A percentile compares a stretch with the other conserved stretches of the same genome.
These are phyloP conservation scores for Bradysia coprophila DNA, from an alignment of 1,140 invertebrate genomes.

Conservation along the genomic window DNA sequence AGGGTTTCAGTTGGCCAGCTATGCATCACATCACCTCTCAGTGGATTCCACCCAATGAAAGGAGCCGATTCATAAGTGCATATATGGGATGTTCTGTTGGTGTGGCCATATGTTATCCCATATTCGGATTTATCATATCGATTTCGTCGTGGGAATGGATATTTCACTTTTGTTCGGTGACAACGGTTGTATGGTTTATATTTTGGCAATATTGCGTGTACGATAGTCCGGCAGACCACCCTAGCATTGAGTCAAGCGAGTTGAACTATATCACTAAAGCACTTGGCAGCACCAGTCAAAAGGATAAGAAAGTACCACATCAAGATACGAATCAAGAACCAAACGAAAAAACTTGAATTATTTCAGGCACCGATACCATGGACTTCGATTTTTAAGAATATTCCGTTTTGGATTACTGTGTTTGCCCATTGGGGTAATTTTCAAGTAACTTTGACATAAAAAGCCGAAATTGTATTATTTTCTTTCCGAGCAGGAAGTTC, in stretches of 20 bases:
- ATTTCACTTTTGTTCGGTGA: slow-evolving; percentile 46
- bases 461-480: not conserved
- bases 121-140: slow-evolving; percentile 45
- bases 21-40: slow-evolving; percentile 64
- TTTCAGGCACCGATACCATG: slow-evolving; percentile 40
- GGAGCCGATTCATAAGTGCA: slow-evolving; percentile 50
- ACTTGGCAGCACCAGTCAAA: slow-evolving; percentile 27
- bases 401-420: slow-evolving; percentile 58
- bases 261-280: slow-evolving; percentile 35
- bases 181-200: slow-evolving; percentile 46
- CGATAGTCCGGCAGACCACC: slow-evolving; percentile 52
- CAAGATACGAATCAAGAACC: slow-evolving; percentile 3
- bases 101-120: slow-evolving; percentile 44
- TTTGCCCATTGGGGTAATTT: slow-evolving; percentile 59
- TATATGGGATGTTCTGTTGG: slow-evolving; percentile 49
- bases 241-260: slow-evolving; percentile 50
- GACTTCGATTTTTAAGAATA: slow-evolving; percentile 47
- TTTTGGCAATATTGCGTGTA: slow-evolving; percentile 41
- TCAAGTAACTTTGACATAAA: slow-evolving; percentile 40
- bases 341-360: not conserved
- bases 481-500: not conserved
- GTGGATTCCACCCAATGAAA: slow-evolving; percentile 67
- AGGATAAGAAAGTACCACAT: slow-evolving; percentile 6
- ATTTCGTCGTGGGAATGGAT: slow-evolving; percentile 52
- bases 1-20: slow-evolving; percentile 68